Evolutionary conservation across 1,140 invertebrate genomes (phyloP), one percentile per base, ranked within the genome.

Genomic region (Anadara kagoshimensis): DNA sequence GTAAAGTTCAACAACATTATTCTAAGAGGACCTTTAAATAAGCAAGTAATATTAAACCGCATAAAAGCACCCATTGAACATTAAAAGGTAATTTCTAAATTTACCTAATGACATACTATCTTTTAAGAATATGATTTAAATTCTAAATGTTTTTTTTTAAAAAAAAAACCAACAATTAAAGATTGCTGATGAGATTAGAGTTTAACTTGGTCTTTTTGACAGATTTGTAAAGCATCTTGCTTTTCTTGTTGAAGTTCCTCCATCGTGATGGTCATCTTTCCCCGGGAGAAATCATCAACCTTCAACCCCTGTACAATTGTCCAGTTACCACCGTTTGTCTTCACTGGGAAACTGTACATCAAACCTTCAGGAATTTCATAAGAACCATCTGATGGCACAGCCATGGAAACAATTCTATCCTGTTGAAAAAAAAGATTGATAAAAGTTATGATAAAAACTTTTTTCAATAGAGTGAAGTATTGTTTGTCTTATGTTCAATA

Each of bases 341-440:
- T 93, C 0, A 99, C 96, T 5, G 98, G 98, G 90, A 99, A 99
- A 58, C 97, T 98, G 90, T 96, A 99, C 53, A 99, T 94, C 43
- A 99, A 90, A 86, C 96, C 97, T 80, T 94, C 93, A 0, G 96
- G 94, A 54, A 90, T 85, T 18, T 85, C 88, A 69, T 90, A 90
- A 22, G 94, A 96, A 41, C 98, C 98, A 91, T 99, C 97, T 22
- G 97, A 98, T n/a, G 97, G 90, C n/a, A 99, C 97, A 62, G 95
- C 98, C 98, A 99, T 99, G 58, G 97, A 98, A 10, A 98, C 96
- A 90, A 93, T 97, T 78, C 92, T 79, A 59, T 79, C 88, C 90
- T 90, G 69, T n/a, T 36, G 29, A 36, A 36, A 36, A 36, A 2
- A 36, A 36, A 36, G 29, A 7, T 7, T 3, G 29, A 36, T 80